These are phyloP conservation scores for Barbus barbus DNA, from an alignment of 2,113 vertebrate genomes.

Conservation along the genomic window DNA sequence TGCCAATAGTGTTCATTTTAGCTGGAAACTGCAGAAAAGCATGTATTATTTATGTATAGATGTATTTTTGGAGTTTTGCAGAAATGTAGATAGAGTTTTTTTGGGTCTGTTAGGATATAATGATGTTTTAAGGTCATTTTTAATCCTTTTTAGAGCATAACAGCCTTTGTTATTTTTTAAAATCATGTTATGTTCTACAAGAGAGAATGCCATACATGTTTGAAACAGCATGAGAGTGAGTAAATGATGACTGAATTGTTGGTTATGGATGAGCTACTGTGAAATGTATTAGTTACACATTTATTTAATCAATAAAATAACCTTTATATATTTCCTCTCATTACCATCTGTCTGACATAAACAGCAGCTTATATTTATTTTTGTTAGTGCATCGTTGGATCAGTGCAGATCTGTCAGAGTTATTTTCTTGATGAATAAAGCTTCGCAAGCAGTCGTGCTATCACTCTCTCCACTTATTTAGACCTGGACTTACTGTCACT, in stretches of 20 bases:
- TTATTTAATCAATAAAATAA: not conserved
- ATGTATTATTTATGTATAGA: no score
- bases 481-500: constrained; percentile 23
- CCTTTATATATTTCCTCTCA: not conserved
- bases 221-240: no score
- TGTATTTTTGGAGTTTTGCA: not conserved
- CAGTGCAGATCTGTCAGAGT: not conserved
- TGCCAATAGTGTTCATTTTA: not conserved
- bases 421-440: not conserved
- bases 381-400: not conserved
- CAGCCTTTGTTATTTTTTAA: no score
- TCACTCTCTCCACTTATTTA: constrained; percentile 1
- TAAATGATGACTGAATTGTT: no score
- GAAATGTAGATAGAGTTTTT: not conserved
- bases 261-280: no score
- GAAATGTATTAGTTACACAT: no score
- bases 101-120: not conserved
- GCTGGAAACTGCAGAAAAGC: no score
- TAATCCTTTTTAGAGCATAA: not conserved
- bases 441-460: not conserved
- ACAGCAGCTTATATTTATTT: not conserved
- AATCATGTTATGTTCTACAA: no score
- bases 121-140: not conserved
- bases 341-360: not conserved
- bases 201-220: no score